These are phyloP conservation scores for Capreolus pygargus DNA, from an alignment of 2,113 vertebrate species.

Conservation along the genomic window DNA sequence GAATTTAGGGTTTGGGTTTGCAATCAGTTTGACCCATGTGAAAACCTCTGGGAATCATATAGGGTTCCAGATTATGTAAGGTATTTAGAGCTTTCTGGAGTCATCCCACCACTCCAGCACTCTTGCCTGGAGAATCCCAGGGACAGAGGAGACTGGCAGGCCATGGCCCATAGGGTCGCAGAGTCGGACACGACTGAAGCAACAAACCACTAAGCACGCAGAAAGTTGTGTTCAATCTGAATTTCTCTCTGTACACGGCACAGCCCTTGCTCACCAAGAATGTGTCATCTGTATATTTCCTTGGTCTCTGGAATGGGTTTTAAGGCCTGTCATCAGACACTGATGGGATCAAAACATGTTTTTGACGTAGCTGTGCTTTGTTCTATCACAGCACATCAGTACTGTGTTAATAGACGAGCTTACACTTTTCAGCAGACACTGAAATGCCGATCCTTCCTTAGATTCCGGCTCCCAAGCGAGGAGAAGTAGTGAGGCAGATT, in stretches of 20 bases:
- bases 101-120: not conserved
- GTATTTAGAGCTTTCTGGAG: not conserved
- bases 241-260: not conserved
- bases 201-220: not conserved
- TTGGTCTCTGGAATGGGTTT: not conserved
- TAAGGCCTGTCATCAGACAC: not conserved
- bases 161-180: not conserved
- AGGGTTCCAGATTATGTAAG: not conserved
- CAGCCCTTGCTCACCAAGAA: not conserved
- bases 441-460: slow-evolving; percentile 65
- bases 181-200: not conserved
- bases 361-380: not conserved
- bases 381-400: not conserved
- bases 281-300: not conserved
- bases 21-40: not conserved
- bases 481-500: slow-evolving; percentile 97
- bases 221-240: not conserved
- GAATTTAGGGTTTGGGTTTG: not conserved
- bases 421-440: not conserved
- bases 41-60: not conserved
- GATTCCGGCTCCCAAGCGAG: slow-evolving; percentile 96
- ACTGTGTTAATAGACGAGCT: not conserved
- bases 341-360: not conserved
- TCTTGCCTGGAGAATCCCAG: not conserved
- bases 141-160: not conserved